These are phyloP conservation scores for Rhinichthys klamathensis DNA, from an alignment of 2,113 vertebrate genomes.

Conservation along the genomic window DNA sequence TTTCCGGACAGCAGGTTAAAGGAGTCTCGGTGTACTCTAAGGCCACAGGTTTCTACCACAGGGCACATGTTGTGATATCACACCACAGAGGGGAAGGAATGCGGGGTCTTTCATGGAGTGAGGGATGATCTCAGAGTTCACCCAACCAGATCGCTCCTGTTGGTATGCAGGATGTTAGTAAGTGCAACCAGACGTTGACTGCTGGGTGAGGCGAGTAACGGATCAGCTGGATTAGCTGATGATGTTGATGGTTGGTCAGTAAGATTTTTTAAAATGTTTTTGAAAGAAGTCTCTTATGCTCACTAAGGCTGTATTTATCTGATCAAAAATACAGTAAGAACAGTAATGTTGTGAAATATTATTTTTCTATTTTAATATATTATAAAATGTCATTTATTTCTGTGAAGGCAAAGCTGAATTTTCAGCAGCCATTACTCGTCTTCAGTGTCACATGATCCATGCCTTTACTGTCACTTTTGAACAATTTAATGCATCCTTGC, in stretches of 20 bases:
- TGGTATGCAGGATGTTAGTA: constrained; percentile 19
- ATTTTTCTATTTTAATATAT: too few species aligned
- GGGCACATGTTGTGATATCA: constrained; percentile 27
- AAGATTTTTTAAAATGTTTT: not conserved
- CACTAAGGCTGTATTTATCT: not conserved
- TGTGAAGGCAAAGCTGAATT: too few species aligned
- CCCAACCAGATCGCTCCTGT: constrained; percentile 8
- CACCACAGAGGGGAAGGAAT: constrained; percentile 17
- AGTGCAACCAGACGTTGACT: constrained; percentile 22
- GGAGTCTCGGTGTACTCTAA: not conserved
- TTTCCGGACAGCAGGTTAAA: not conserved
- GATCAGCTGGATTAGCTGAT: not conserved
- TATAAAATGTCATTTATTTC: too few species aligned
- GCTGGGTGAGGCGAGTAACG: not conserved
- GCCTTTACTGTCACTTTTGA: not conserved
- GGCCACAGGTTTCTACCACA: not conserved
- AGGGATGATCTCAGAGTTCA: constrained; percentile 27
- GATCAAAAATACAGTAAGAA: too few species aligned
- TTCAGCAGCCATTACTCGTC: too few species aligned
- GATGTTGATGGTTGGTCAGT: not conserved
- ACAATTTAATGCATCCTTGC: not conserved
- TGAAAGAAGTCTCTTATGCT: not conserved
- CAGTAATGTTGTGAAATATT: too few species aligned
- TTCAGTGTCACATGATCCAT: too few species aligned
- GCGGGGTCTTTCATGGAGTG: constrained; percentile 26